A percentile compares a stretch with the other conserved stretches of the same genome.
These are phyloP conservation scores for Eilema griseolum DNA, from an alignment of 2,888 invertebrate species.

Conservation along the genomic window DNA sequence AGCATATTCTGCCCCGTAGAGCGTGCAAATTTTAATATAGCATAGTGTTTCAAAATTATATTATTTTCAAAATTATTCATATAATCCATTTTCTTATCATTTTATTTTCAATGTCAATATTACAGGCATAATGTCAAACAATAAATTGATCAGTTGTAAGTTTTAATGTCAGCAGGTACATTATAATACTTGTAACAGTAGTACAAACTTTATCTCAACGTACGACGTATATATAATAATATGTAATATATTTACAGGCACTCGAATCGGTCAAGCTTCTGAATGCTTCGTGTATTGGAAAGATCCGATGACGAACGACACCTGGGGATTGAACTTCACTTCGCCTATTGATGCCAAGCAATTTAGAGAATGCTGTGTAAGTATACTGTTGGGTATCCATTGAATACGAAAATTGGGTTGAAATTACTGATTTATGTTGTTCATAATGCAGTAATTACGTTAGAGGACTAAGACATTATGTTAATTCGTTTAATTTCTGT, in stretches of 20 bases:
- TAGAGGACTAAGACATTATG: too few relatives aligned
- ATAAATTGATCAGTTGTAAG: too few relatives aligned
- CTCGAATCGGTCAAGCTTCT: constrained; percentile 98
- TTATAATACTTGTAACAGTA: neutral
- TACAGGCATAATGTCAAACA: too few relatives aligned
- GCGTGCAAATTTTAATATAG: too few relatives aligned
- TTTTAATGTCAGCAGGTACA: too few relatives aligned
- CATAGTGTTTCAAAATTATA: too few relatives aligned
- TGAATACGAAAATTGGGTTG: neutral
- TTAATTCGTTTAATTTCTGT: neutral
- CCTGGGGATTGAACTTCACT: constrained; percentile 99
- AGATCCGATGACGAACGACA: constrained; percentile 98
- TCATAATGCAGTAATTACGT: too few relatives aligned
- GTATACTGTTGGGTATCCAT: constrained; percentile 71
- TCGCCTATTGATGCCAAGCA: constrained; percentile 99
- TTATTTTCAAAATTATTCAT: too few relatives aligned
- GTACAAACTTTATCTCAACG: neutral
- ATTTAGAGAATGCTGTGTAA: constrained; percentile 98
- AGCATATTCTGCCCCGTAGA: too few relatives aligned
- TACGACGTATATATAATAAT: constrained; percentile 2
- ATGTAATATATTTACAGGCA: constrained; percentile 88
- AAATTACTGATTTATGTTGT: neutral
- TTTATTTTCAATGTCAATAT: too few relatives aligned
- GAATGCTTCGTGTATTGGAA: constrained; percentile 99
- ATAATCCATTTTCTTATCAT: too few relatives aligned